Evolutionary conservation across 2,888 invertebrate species (phyloP), one percentile per base, ranked within the genome.

Genomic region (Ethmia dodecea): DNA sequence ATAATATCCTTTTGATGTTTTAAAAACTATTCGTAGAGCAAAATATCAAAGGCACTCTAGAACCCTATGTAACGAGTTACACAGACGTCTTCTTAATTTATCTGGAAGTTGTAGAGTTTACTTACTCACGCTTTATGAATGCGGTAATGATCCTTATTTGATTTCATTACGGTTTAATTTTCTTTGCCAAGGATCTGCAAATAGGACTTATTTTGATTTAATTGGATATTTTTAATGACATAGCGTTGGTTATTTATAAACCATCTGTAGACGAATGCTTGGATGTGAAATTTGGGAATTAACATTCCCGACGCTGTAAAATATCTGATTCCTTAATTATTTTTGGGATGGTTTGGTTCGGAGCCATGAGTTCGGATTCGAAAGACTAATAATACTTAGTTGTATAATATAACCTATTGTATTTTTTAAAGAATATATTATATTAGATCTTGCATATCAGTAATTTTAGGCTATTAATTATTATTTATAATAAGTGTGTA

Each of bases 171-270:
- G 56, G 61, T 50, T 47, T 42, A 52, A 43, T 50, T 55, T 68
- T 20, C 44, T 38, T 47, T 47, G 48, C 18, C 33, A 33, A 6
- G 16, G 18, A 25, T 18, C 35, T 37, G 49, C 45, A 60, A 64
- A 60, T 69, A 69, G 41, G 60, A 57, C 61, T 62, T 60, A 60
- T 57, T 68, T 56, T 47, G 48, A 65, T 58, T 67, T 60, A 64
- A 62, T 68, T 59, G 57, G 50, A 37, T 63, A 64, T 71, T 75
- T 74, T 77, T 75, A 70, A 70, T 72, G 69, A 68, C 61, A 69
- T 57, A 59, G 55, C 63, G 55, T 56, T 52, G 56, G 49, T 46
- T 78, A 75, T 78, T 73, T 70, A 68, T 75, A 75, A 68, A 75
- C 56, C 65, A 65, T 65, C 64, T 65, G 68, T 60, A 57, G 55